These are phyloP conservation scores for Rhagophthalmus giganteus DNA, from an alignment of 2,888 invertebrate species.

Conservation along the genomic window DNA sequence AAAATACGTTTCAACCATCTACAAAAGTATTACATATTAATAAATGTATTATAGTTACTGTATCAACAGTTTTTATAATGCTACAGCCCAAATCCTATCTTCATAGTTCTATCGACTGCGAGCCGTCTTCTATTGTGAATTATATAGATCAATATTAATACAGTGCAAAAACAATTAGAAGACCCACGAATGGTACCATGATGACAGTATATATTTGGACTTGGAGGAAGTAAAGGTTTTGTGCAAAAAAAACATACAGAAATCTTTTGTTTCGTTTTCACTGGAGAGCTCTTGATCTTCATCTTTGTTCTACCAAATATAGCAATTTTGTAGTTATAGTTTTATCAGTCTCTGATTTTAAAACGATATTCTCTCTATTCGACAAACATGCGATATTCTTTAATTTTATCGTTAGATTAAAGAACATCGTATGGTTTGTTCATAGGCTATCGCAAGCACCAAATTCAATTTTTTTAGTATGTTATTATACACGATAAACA, in stretches of 20 bases:
- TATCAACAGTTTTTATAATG: conserved; percentile 33
- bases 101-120: too few species aligned
- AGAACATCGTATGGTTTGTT: conserved; percentile 14
- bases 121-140: too few species aligned
- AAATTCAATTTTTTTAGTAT: conserved; percentile 10
- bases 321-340: conserved; percentile 18
- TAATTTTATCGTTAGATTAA: conserved; percentile 35
- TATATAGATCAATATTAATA: too few species aligned
- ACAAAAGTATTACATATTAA: conserved; percentile 27
- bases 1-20: conserved; percentile 40
- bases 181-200: neutral
- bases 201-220: conserved; percentile 1
- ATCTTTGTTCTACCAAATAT: neutral
- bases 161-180: too few species aligned
- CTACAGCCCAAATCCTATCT: too few species aligned
- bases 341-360: conserved; percentile 21
- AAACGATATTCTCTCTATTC: conserved; percentile 3
- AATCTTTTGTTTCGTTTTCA: conserved; percentile 23
- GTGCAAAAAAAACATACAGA: conserved; percentile 25
- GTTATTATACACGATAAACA: conserved; percentile 8
- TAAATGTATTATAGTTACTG: conserved; percentile 33
- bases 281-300: conserved; percentile 2
- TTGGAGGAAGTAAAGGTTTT: conserved; percentile 4
- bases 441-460: conserved; percentile 16
- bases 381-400: conserved; percentile 4